Evolutionary conservation across 35 echinoderm and acorn worm genomes (phyloP).

Genomic region (Heliocidaris erythrogramma): DNA sequence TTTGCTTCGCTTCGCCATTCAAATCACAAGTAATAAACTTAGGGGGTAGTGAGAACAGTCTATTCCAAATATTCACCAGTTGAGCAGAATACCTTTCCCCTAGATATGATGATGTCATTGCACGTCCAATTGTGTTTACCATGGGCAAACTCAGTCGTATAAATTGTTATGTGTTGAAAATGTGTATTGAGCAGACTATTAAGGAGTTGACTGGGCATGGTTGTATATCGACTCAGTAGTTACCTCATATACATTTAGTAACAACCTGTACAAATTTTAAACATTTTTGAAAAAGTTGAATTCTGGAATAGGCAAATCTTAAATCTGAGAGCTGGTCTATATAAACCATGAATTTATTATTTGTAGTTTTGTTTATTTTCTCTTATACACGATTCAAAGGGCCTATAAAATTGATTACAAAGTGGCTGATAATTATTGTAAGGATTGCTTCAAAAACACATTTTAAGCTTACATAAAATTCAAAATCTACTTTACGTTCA

Average conservation of each 20-base stretch:
- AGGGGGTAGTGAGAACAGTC: background rate
- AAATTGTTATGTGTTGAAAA: slow-evolving; percentile 5
- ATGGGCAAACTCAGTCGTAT: background rate
- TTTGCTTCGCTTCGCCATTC: background rate
- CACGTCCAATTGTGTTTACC: background rate
- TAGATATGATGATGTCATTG: slow-evolving; percentile 10
- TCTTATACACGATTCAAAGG: background rate
- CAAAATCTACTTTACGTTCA: no score
- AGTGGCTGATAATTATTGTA: no score
- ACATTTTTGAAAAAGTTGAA: background rate
- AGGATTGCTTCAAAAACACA: no score
- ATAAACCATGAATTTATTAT: no score
- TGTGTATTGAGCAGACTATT: background rate
- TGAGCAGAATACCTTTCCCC: background rate
- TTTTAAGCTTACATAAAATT: background rate
- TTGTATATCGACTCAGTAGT: background rate
- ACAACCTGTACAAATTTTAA: background rate
- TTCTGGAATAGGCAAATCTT: background rate
- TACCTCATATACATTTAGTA: background rate
- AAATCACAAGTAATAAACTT: background rate
- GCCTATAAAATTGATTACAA: no score
- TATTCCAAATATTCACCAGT: background rate
- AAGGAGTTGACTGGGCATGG: background rate
- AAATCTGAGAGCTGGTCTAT: background rate
- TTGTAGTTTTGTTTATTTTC: background rate